Evolutionary conservation across 2,797 vertebrate species (phyloP), one percentile per base, ranked within the genome.

Genomic region (Pyrocephalus nanus): DNA sequence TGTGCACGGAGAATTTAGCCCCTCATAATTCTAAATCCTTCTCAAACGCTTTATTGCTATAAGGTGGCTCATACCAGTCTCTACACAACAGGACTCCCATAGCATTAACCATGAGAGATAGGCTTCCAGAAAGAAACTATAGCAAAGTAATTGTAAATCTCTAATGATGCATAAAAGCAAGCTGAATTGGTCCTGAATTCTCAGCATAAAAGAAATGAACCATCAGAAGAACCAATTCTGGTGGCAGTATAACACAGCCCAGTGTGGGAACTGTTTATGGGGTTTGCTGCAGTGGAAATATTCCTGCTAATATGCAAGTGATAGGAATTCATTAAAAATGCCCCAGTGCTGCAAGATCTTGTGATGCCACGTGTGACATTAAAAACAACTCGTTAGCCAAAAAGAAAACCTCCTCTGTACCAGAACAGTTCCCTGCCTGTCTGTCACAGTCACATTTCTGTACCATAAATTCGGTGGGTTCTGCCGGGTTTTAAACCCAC

Each of bases 161-260:
- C 95, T 97, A 98, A 97, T 97, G 97, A 97, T 97, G 96, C 95
- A 97, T 97, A 97, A 94, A 97, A 93, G 83, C 78, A 42, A 88
- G 91, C 87, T 96, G 93, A 97, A 97, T 97, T 94, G 94, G 94
- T 79, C 93, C 92, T 90, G 92, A 96, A 96, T 95, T 96, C 92
- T 96, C 94, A 92, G 86, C 93, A 83, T 90, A 95, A 96, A 96
- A 93, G 92, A 97, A 97, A 97, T 88, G 92, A 97, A 90, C 79
- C 96, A 92, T 96, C 93, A 69, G 95, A 96, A 94, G 91, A 95
- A 95, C 87, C 88, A 88, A 93, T 97, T 96, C 91, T 93, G 93
- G 83, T 92, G 86, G 87, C 92, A 95, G 75, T 93, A 96, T 92
- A 92, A 96, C 77, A 86, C 79, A 95, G 72, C 94, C 83, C 83